phyloP scores from a whole-genome alignment of 2,888 invertebrate genomes.

The Campaea margaritaria region DNA sequence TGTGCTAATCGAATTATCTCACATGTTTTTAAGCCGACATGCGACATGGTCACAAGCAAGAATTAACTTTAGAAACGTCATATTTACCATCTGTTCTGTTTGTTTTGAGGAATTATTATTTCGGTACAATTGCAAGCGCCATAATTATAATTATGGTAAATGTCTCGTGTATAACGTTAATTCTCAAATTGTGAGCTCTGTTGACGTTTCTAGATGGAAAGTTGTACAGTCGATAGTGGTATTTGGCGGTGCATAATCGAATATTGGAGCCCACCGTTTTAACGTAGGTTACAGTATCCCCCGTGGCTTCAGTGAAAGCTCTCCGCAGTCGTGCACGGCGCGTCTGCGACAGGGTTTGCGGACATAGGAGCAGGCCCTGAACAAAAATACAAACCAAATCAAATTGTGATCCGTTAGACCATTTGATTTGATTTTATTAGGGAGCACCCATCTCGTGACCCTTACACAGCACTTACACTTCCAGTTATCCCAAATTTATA shows the following conservation, averaged over 20 bases:
- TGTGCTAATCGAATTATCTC: too few relatives aligned
- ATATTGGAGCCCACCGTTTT: conserved; percentile 90
- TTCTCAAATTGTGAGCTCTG: too few relatives aligned
- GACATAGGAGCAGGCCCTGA: conserved; percentile 95
- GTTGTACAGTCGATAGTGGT: conserved; percentile 77
- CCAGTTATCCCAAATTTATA: conserved; percentile 8
- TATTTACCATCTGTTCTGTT: too few relatives aligned
- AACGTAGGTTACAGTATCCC: conserved; percentile 94
- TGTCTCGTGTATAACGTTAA: too few relatives aligned
- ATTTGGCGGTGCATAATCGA: conserved; percentile 72
- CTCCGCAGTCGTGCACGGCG: conserved; percentile 93
- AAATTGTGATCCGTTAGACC: conserved; percentile 44
- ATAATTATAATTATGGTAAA: too few relatives aligned
- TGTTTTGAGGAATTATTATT: too few relatives aligned
- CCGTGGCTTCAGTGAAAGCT: conserved; percentile 95
- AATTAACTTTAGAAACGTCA: too few relatives aligned
- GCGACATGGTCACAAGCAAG: too few relatives aligned
- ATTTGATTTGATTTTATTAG: conserved; percentile 68
- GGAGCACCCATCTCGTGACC: conserved; percentile 65
- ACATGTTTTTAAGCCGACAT: too few relatives aligned
- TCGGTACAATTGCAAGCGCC: too few relatives aligned
- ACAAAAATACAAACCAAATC: conserved; percentile 77
- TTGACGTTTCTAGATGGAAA: conserved; percentile 6
- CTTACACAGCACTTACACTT: conserved; percentile 80
- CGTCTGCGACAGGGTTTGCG: conserved; percentile 95